Conservation (phyloP, 2,888 invertebrate species). For the Drosophila nr. medialis region DNA sequence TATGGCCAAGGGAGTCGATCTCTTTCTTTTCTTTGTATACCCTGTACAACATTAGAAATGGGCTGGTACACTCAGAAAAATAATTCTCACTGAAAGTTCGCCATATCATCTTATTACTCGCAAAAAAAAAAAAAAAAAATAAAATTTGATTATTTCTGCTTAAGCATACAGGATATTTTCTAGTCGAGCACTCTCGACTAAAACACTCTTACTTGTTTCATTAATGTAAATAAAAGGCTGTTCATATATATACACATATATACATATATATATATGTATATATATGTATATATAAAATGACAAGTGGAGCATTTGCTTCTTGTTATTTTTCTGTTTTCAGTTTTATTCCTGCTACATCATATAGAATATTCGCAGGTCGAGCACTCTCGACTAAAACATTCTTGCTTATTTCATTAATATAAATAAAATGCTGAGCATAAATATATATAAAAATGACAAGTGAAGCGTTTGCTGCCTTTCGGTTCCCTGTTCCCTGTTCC, state of each 20-base stretch:
- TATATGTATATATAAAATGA: constrained; percentile 29
- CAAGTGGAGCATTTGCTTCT: constrained; percentile 44
- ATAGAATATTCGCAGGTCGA: neutral
- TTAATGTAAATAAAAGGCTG: constrained; percentile 53
- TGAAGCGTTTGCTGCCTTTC: constrained; percentile 28
- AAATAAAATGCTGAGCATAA: constrained; percentile 50
- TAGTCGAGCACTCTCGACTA: neutral
- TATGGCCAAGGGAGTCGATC: constrained; percentile 49
- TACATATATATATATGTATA: neutral
- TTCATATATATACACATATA: constrained; percentile 49
- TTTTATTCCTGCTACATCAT: neutral
- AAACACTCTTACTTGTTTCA: constrained; percentile 20
- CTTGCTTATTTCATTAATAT: constrained; percentile 42
- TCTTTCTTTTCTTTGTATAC: constrained; percentile 11
- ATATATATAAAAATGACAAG: constrained; percentile 55
- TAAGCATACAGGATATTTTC: neutral
- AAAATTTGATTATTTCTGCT: too few species aligned
- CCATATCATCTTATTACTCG: neutral
- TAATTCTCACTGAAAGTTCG: neutral
- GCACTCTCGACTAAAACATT: neutral
- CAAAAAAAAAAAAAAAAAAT: too few species aligned
- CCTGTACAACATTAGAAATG: neutral
- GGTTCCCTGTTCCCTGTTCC: neutral
- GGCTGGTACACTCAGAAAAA: neutral
- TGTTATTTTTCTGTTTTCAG: neutral